Evolutionary conservation across 92 coral and sea anemone genomes (phyloP), one percentile per base, ranked within the genome.

Genomic region (Zoanthus sansibaricus): DNA sequence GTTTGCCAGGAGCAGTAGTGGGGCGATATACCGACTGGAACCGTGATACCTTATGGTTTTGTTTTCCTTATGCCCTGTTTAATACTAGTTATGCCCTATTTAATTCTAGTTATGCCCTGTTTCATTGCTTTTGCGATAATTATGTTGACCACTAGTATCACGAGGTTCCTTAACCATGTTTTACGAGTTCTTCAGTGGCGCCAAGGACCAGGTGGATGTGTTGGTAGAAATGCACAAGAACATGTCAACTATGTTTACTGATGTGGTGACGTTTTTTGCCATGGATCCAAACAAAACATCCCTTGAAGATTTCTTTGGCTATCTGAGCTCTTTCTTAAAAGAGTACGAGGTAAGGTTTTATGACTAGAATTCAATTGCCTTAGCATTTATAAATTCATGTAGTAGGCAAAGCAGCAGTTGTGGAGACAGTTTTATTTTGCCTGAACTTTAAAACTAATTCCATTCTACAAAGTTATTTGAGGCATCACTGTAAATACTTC

Each of bases 301-400:
- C 5, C 89, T 97, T 89, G 99, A 97, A 75, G 99, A 97, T 78
- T 97, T 97, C 94, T 97, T 97, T 87, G 99, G 99, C 37, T 98
- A 97, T 54, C 90, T 97, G 56, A 95, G 92, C 84, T 86, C 97
- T 5, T 97, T 97, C 87, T 76, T 93, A 64, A 96, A 92, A 51
- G 90, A 88, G 61, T 97, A 88, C 78, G 92, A 84, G 95, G 98
- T 95, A 55, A 37, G 83, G 2, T 18, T 10, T 73, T 9, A 44
- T 68, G 20, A 0, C 52, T 32, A 37, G 14, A 20, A 20, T 30
- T 11, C 17, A n/a, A 62, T 14, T 68, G 9, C 4, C 45, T 33
- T 17, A 32, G 4, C 42, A 2, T 37, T 37, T 37, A 2, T 2
- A 37, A 37, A 37, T 37, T 37, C 42, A 4, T 37, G 4, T 2